A percentile compares a stretch with the other conserved stretches of the same genome.
These are phyloP conservation scores for Nephrotoma flavescens DNA, from an alignment of 2,888 invertebrate genomes.

Conservation along the genomic window DNA sequence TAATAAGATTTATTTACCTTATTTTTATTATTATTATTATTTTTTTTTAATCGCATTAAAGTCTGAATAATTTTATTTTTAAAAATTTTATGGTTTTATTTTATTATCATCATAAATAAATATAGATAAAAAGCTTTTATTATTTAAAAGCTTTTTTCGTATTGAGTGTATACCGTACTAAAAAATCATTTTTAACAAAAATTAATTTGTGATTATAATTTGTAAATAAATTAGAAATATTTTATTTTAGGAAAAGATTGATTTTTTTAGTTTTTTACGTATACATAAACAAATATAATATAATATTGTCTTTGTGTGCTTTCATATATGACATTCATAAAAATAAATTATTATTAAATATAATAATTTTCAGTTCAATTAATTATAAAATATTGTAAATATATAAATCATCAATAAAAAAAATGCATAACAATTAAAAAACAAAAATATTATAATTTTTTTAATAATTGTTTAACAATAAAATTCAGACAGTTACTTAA, in stretches of 20 bases:
- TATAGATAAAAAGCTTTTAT: not conserved
- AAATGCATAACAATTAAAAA: not conserved
- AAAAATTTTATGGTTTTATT: not conserved
- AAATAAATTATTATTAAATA: not conserved
- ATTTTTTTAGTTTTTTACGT: not conserved
- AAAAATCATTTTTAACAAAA: not conserved
- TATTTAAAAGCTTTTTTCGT: not conserved
- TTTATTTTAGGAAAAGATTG: not conserved
- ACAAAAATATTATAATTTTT: not conserved
- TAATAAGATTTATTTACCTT: not conserved
- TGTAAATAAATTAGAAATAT: not conserved
- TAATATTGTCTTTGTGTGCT: not conserved
- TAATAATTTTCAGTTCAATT: not conserved
- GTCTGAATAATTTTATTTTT: not conserved
- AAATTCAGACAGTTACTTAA: not conserved
- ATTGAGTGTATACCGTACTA: not conserved
- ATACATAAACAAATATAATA: not conserved
- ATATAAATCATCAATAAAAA: not conserved
- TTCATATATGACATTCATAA: not conserved
- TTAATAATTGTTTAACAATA: not conserved
- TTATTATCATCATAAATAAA: not conserved
- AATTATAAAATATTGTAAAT: not conserved
- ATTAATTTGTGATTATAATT: not conserved
- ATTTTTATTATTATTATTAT: not conserved
- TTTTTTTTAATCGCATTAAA: not conserved